Evolutionary conservation across 2,113 vertebrate species (phyloP).

Genomic region (Turnix velox): DNA sequence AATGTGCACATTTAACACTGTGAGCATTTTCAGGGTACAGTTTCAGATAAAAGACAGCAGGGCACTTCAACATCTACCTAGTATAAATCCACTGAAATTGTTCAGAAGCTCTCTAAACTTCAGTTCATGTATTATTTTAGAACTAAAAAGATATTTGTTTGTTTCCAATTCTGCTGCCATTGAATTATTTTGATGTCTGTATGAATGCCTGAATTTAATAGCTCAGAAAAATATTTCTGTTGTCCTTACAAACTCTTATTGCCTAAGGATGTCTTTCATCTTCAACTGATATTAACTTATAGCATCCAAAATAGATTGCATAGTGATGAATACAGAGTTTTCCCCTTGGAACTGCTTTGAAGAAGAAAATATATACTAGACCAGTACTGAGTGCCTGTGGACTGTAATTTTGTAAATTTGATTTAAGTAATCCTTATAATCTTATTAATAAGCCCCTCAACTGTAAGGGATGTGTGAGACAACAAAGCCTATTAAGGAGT

Average conservation of each 20-base stretch:
- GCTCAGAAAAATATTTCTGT: background rate
- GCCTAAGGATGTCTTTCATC: background rate
- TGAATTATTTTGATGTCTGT: background rate
- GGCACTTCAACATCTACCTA: background rate
- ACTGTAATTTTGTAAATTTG: background rate
- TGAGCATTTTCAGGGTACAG: background rate
- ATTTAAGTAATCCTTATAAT: background rate
- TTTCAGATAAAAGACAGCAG: background rate
- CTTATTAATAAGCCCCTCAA: background rate
- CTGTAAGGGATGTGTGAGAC: background rate
- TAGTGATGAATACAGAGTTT: background rate
- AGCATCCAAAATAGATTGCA: background rate
- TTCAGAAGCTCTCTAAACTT: background rate
- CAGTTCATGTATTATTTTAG: background rate
- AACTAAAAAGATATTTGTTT: background rate
- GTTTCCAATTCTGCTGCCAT: background rate
- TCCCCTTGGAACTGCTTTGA: background rate
- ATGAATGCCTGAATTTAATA: background rate
- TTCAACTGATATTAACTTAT: background rate
- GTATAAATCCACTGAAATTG: background rate
- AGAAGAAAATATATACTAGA: background rate
- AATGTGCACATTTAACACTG: background rate
- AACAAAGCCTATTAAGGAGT: background rate
- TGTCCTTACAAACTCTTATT: background rate
- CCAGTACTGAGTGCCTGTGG: background rate